Conservation (phyloP, 1,140 invertebrate genomes). For the Zaprionus ornatus region DNA sequence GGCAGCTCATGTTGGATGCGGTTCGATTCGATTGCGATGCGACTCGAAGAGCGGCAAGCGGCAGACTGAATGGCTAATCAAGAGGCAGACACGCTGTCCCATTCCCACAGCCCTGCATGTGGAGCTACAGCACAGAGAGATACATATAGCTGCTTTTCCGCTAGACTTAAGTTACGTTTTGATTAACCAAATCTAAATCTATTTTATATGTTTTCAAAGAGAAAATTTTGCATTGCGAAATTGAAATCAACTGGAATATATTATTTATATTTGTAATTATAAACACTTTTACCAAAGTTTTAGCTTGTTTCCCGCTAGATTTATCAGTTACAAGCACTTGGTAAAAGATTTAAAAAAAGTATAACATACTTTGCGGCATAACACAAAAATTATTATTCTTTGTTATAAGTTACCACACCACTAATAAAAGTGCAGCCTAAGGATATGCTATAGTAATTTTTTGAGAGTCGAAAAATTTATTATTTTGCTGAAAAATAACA, state of each 20-base stretch:
- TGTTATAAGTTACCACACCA: not conserved
- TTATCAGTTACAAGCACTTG: not conserved
- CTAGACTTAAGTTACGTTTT: not conserved
- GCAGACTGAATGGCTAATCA: constrained; percentile 31
- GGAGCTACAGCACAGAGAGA: not conserved
- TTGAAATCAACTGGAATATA: not conserved
- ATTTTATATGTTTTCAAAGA: not conserved
- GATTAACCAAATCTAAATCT: too few relatives aligned
- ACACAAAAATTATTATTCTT: not conserved
- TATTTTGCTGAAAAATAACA: too few relatives aligned
- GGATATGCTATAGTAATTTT: not conserved
- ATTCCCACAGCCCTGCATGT: not conserved
- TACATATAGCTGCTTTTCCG: not conserved
- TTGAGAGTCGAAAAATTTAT: not conserved
- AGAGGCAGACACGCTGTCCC: not conserved
- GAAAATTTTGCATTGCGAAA: not conserved
- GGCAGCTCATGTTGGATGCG: constrained; percentile 67
- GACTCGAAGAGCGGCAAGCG: constrained; percentile 43
- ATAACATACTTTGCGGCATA: not conserved
- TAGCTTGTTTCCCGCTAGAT: not conserved
- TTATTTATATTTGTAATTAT: not conserved
- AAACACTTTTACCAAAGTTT: not conserved
- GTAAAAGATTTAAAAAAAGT: not conserved
- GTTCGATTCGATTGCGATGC: constrained; percentile 17
- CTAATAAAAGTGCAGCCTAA: not conserved